Evolutionary conservation across 2,797 vertebrate species (phyloP).

Genomic region (Micromesistius poutassou): DNA sequence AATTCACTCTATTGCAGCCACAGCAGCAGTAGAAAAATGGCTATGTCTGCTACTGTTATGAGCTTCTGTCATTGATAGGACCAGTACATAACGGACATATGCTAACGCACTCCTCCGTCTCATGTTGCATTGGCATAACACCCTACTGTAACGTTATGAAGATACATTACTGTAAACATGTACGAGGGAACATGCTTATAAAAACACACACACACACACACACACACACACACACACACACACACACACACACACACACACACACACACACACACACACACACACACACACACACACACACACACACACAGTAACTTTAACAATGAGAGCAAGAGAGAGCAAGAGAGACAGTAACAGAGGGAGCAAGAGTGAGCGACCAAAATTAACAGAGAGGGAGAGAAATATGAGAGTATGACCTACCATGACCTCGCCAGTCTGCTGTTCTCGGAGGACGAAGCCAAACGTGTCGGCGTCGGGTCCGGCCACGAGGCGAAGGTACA

Average conservation of each 20-base stretch:
- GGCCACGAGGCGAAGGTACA: constrained; percentile 89
- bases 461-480: constrained; percentile 85
- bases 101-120: too few relatives aligned
- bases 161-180: too few relatives aligned
- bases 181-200: too few relatives aligned
- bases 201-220: too few relatives aligned
- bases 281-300: too few relatives aligned
- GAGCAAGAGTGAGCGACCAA: neutral
- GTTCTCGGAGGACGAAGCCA: constrained; percentile 91
- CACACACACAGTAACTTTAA: too few relatives aligned
- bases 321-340: too few relatives aligned
- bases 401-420: constrained; percentile 49
- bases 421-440: constrained; percentile 94
- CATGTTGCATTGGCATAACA: neutral
- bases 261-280: too few relatives aligned
- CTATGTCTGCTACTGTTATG: neutral
- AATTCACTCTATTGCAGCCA: neutral
- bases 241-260: too few relatives aligned
- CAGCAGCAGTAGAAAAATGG: neutral
- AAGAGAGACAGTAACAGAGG: neutral
- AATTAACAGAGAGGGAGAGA: neutral
- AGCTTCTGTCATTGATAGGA: too few relatives aligned
- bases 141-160: too few relatives aligned
- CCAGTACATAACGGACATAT: neutral
- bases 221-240: too few relatives aligned